Base-by-base conservation (phyloP, 2,888 invertebrate species). In the Parnassius apollo region DNA sequence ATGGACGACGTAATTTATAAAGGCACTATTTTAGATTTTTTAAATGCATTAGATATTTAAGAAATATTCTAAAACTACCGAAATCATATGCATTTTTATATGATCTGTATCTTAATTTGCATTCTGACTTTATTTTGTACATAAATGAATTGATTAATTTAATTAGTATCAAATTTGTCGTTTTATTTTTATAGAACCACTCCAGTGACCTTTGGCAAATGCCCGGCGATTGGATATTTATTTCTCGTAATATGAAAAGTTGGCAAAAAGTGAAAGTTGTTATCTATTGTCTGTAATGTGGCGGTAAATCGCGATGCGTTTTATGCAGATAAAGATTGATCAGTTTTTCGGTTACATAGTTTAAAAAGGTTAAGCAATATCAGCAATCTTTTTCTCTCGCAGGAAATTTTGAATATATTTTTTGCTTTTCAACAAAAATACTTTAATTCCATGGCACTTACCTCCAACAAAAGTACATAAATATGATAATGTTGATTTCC, bases 131-230 rank as follows among this genome's bases (percentile, higher is more conserved):
- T 56, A 71, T 70, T 64, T 55, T 60, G 44, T 10, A 48, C 25
- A 66, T 66, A 65, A 67, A 66, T 68, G 58, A 62, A 62, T 49
- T 61, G 52, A 65, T 68, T 54, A 61, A 65, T 64, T 50, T 52
- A 61, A 46, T 22, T 54, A 44, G 57, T 55, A 45, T 56, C 42
- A 74, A 73, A 64, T 67, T 67, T 66, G 68, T 61, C 62, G 60
- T 71, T 71, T 67, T 72, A 71, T 70, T 76, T 76, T 80, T 77
- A 80, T 80, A 74, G 77, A 72, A 73, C 77, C 77, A 75, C 79
- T 82, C 78, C 77, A 78, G 73, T 74, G 70, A 73, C 75, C 74
- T 67, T 69, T 72, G 69, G 69, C 67, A 67, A 51, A 35, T 44
- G 42, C 25, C 25, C 48, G 9, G 51, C 12, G 42, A 25, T 61